Evolutionary conservation across 2,888 invertebrate species (phyloP), one percentile per base, ranked within the genome.

Genomic region (Drosophila histrio): DNA sequence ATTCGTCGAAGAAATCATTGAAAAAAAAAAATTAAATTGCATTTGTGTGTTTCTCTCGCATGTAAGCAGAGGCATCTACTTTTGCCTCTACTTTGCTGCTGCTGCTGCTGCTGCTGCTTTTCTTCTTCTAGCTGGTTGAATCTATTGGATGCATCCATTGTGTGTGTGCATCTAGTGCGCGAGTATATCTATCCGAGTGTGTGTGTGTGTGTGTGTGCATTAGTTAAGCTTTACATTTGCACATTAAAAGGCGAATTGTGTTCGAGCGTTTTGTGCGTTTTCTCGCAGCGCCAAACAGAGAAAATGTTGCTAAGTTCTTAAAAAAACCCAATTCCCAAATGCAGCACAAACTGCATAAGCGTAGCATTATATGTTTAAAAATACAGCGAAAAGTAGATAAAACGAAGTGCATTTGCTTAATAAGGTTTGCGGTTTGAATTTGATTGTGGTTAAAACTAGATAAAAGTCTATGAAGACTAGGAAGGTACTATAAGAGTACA

Each of bases 191-290:
- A 19, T 24, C 19, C 11, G 38, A 57, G 11, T 59, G 36, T 32
- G 47, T 56, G 54, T 43, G 26, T 44, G 47, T 43, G 63, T 61
- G 63, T 69, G 30, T 58, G 43, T 67, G 76, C 76, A 73, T 78
- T 75, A 69, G 85, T 87, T 88, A 84, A 82, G 87, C 78, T 73
- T 66, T 85, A 82, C 87, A 82, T 87, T 82, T 82, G 79, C 87
- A 88, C 87, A 84, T 84, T 84, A 84, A 84, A 88, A 84, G 88
- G 88, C 80, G 87, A 88, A 87, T 77, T 86, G 88, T 88, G 88
- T 84, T 82, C 63, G 58, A 54, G 65, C 66, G 50, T 69, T 79
- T 75, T 77, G 72, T 71, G 75, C 72, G 62, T 70, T 75, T 30
- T 59, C 50, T 52, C 57, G 65, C 39, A 60, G 34, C 41, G 13